Base-by-base conservation (phyloP, 1,140 invertebrate genomes). In the Muscidifurax raptorellus region DNA sequence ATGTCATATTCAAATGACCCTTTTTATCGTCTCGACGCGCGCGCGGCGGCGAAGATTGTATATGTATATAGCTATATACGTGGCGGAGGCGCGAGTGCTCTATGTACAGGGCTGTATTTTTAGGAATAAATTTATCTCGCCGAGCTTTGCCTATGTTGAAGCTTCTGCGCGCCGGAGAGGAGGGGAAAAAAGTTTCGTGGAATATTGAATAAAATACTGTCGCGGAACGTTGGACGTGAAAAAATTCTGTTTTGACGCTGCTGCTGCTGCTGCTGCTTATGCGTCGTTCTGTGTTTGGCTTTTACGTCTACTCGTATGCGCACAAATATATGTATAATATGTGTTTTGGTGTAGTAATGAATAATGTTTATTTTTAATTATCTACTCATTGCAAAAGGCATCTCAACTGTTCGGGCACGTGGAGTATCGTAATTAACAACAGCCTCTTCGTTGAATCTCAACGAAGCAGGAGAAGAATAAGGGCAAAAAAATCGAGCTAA, bases 1-100 rank as follows among this genome's bases (percentile, higher is more conserved):
- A 79, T 79, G 77, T 66, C 77, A 36, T 79, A 79, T 79, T 79
- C 77, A 79, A 79, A 79, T 79, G 77, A 79, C 28, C 64, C 77
- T 79, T 67, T 79, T 79, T 79, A 79, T 79, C 64, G 36, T 66
- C 77, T 67, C 59, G 30, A 67, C 77, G 77, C 77, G 30, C 27
- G 76, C 66, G 13, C 2, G 47, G 28, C 7, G 22, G n/a, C 27
- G 27, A 76, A 76, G 40, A 47, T 76, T 76, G 74, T 22, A 15
- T 74, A 7, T 71, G 13, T 69, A 28, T 28, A 28, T n/a, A 6
- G 25, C 6, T 30, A 28, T n/a, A 28, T 32, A 36, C 71, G 18
- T 40, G 13, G 66, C 27, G 4, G 66, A 28, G 10, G 25, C 22
- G 32, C 32, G 2, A 32, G 0, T 36, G 71, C 22, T 32, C 30